Base-by-base conservation (phyloP, 2,113 vertebrate species). In the Chamaetylas fuelleborni region DNA sequence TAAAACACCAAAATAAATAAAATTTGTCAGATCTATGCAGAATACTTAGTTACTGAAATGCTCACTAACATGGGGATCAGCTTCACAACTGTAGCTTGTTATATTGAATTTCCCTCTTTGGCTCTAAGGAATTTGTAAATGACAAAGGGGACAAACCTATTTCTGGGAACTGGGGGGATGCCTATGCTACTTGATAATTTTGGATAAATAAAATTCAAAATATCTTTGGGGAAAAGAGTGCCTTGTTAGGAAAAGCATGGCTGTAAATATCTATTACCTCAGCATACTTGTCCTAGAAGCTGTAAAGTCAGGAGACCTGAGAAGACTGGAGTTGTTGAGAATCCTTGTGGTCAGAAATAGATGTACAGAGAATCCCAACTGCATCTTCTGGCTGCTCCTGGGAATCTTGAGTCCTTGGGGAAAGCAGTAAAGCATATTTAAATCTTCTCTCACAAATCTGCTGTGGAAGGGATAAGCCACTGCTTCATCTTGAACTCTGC, bases 401-500 rank as follows among this genome's bases (percentile, higher is more conserved):
- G 28, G 38, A 6, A 1, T 14, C 86, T 42, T 40, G 23, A 76
- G 36, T 76, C 85, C 57, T 61, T 88, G 40, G 58, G 73, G 40
- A 80, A 92, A 86, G 56, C 67, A 69, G 74, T 14, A 88, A 94
- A 90, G 88, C 54, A 88, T 67, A 69, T 88, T 92, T 86, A 86
- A 90, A 88, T 80, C 82, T 82, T n/a, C 65, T 72, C 53, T 93
- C 70, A 20, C 66, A 82, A 76, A 93, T 96, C 85, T 72, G 43
- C 57, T 72, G 31, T 61, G 58, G 57, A 86, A 85, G 69, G 81
- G 62, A 88, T 86, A 93, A 82, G 66, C 74, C 53, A 48, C 70
- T 6, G 6, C 62, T 95, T 80, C 74, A 88, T 70, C 47, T 57
- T 82, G 45, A 82, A 13, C 66, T 85, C 87, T 20, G n/a, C 36